A percentile compares a stretch with the other conserved stretches of the same genome.
Evolutionary conservation across 2,888 invertebrate genomes (phyloP).

Genomic region (Anorthoa munda): DNA sequence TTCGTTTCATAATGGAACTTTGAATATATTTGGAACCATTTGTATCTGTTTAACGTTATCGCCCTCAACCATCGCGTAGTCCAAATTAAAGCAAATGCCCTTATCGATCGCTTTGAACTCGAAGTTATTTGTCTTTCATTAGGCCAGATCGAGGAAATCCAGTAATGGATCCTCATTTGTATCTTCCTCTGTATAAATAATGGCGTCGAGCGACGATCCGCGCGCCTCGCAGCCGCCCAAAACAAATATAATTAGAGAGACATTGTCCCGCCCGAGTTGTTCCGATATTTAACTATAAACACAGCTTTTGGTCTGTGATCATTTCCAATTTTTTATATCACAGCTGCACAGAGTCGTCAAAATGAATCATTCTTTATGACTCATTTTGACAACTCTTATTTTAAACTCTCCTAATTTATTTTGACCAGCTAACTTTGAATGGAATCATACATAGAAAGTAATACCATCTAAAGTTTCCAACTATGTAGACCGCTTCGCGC

Average conservation of each 20-base stretch:
- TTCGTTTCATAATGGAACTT: conserved; percentile 17
- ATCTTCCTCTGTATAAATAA: conserved; percentile 86
- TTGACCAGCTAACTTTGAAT: conserved; percentile 54
- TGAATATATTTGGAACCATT: conserved; percentile 41
- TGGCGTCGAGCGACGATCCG: conserved; percentile 78
- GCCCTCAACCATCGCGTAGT: conserved; percentile 71
- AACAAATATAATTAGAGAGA: conserved; percentile 84
- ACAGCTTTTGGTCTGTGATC: conserved; percentile 45
- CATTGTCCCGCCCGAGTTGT: conserved; percentile 72
- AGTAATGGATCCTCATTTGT: conserved; percentile 88
- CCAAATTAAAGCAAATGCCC: conserved; percentile 82
- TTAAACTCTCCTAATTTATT: conserved; percentile 20
- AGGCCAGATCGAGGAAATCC: conserved; percentile 86
- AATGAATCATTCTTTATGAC: not conserved
- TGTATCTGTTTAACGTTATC: conserved; percentile 51
- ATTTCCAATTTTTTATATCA: conserved; percentile 11
- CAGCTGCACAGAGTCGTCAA: not conserved
- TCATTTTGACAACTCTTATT: conserved; percentile 16
- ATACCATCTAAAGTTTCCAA: conserved; percentile 77
- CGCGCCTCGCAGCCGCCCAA: conserved; percentile 76
- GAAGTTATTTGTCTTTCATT: conserved; percentile 88
- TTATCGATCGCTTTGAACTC: conserved; percentile 84
- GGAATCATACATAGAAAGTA: conserved; percentile 59
- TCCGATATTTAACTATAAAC: conserved; percentile 53
- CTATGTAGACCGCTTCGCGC: conserved; percentile 67